phyloP scores from a whole-genome alignment of 2,113 vertebrate genomes.

The Hystrix brachyura region DNA sequence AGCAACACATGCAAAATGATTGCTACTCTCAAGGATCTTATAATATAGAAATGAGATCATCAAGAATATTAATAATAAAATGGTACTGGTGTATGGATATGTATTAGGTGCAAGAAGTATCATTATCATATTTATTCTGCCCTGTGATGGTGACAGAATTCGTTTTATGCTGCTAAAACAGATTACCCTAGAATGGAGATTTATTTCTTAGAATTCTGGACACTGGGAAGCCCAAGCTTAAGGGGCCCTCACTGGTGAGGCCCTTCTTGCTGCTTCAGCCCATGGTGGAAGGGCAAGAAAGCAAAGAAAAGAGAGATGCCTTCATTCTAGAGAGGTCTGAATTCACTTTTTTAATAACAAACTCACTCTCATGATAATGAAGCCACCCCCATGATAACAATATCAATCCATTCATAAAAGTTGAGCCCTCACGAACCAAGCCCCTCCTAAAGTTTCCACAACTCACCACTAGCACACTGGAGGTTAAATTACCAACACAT shows the following conservation, averaged over 20 bases:
- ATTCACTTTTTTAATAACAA: background rate
- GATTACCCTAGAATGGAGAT: background rate
- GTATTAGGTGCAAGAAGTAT: background rate
- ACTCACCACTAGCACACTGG: background rate
- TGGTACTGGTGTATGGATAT: background rate
- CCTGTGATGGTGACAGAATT: background rate
- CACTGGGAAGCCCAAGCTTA: background rate
- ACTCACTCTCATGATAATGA: background rate
- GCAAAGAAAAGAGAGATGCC: too few species aligned
- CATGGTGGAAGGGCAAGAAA: background rate
- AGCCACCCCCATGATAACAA: background rate
- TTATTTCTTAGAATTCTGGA: background rate
- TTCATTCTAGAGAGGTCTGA: background rate
- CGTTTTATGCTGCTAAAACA: background rate
- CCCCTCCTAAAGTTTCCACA: background rate
- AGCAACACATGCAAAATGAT: background rate
- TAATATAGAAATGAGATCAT: background rate
- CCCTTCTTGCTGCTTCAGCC: background rate
- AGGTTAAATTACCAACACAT: background rate
- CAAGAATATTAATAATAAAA: background rate
- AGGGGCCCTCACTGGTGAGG: background rate
- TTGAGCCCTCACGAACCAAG: too few species aligned
- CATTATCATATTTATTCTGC: background rate
- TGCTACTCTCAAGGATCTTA: background rate
- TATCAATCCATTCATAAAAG: background rate